Percentiles rank a stretch among this genome's conserved stretches.
Evolutionary conservation across 2,888 invertebrate genomes (phyloP).

Genomic region (Netelia fuscicornis): DNA sequence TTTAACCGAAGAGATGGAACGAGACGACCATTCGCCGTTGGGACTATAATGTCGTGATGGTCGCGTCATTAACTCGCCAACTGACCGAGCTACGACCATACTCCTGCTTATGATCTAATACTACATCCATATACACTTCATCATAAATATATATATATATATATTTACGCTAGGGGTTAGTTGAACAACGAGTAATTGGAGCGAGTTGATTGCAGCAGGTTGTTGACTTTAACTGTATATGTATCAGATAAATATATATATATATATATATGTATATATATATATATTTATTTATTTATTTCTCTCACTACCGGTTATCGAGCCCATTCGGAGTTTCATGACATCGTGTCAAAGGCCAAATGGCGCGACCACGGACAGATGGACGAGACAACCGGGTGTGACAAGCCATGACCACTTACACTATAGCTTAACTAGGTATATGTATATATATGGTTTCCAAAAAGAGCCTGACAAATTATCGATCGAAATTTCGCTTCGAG

Average conservation of each 20-base stretch:
- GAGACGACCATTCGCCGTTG: not conserved
- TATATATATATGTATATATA: not conserved
- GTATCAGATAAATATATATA: not conserved
- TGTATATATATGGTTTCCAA: not conserved
- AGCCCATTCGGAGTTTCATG: not conserved
- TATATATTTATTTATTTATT: not conserved
- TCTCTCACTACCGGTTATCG: not conserved
- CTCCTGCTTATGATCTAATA: not conserved
- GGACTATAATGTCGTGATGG: not conserved
- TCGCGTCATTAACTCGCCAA: slow-evolving; percentile 15
- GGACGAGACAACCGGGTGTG: not conserved
- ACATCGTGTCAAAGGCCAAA: slow-evolving; percentile 1
- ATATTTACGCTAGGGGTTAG: not conserved
- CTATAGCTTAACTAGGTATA: not conserved
- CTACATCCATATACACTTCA: not conserved
- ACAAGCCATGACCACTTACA: not conserved
- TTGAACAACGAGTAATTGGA: slow-evolving; percentile 1
- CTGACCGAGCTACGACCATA: not conserved
- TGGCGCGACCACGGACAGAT: not conserved
- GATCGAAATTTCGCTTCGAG: slow-evolving; percentile 17
- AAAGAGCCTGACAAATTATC: slow-evolving; percentile 42
- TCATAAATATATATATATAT: not conserved
- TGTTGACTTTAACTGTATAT: not conserved
- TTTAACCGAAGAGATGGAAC: slow-evolving; percentile 13
- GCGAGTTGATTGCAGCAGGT: slow-evolving; percentile 1